Conservation (phyloP, 2,113 vertebrate genomes). For the Psettodes erumei region DNA sequence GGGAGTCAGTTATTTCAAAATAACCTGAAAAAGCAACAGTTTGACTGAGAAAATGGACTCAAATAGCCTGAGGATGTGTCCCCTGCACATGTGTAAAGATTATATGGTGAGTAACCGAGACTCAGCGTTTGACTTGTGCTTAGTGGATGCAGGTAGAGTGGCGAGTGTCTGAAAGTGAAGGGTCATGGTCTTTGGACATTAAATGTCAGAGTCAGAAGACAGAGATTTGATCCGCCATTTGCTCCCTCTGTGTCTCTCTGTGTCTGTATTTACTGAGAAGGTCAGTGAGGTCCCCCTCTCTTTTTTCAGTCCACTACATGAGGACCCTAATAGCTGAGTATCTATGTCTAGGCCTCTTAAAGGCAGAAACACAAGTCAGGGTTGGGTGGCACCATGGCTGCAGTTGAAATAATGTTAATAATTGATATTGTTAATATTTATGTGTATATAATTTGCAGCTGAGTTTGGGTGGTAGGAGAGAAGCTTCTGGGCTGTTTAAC, state of each 20-base stretch:
- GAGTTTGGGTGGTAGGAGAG: not conserved
- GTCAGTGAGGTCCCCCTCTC: conserved; percentile 70
- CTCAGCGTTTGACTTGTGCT: conserved; percentile 29
- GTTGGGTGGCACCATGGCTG: not conserved
- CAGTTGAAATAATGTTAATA: not conserved
- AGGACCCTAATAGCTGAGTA: conserved; percentile 31
- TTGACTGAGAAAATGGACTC: conserved; percentile 7
- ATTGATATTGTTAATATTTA: too few species aligned
- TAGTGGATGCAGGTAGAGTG: conserved; percentile 4
- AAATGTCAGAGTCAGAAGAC: conserved; percentile 83
- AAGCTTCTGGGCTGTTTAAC: not conserved
- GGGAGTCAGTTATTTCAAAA: not conserved
- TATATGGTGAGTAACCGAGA: not conserved
- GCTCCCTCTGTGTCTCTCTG: conserved; percentile 43
- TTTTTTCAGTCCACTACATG: conserved; percentile 49
- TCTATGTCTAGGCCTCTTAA: conserved; percentile 29
- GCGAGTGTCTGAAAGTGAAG: conserved; percentile 53
- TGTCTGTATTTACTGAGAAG: conserved; percentile 73
- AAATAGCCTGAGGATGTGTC: not conserved
- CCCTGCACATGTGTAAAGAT: conserved; percentile 29
- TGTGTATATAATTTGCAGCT: not conserved
- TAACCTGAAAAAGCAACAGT: conserved; percentile 3
- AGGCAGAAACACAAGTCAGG: not conserved
- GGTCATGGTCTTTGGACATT: conserved; percentile 84
- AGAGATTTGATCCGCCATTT: conserved; percentile 80